phyloP scores from a whole-genome alignment of 2,113 vertebrate genomes.

The Nycticryphes semicollaris region DNA sequence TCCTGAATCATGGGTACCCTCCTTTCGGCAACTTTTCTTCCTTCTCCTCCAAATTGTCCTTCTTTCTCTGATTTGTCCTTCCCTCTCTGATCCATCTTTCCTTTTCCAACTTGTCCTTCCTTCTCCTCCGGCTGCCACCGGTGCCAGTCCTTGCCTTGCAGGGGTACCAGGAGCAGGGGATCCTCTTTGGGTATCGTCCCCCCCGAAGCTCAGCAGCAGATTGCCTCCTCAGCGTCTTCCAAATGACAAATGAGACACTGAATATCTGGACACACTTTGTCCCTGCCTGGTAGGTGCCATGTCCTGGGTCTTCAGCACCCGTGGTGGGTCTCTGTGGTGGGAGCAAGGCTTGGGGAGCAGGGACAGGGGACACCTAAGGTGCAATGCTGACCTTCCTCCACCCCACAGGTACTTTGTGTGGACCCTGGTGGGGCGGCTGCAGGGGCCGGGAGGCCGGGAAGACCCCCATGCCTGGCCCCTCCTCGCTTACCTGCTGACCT shows the following conservation, averaged over 20 bases:
- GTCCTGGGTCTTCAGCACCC: neutral
- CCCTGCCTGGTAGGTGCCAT: constrained; percentile 82
- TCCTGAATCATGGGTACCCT: rapidly evolving
- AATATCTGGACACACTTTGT: constrained; percentile 97
- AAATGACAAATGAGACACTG: constrained; percentile 93
- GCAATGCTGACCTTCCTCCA: neutral
- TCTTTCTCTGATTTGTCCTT: neutral
- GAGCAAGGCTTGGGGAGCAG: neutral
- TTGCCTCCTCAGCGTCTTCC: constrained; percentile 92
- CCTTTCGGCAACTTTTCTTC: neutral
- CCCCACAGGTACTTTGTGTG: constrained; percentile 84
- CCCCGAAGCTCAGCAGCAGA: constrained; percentile 85
- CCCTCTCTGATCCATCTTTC: neutral
- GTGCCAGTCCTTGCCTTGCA: constrained; percentile 22
- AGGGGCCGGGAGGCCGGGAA: constrained; percentile 64
- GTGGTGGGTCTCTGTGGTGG: neutral
- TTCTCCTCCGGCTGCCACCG: neutral
- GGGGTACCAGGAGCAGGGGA: constrained; percentile 90
- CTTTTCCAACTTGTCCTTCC: neutral
- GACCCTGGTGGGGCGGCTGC: constrained; percentile 73
- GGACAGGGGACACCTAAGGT: neutral
- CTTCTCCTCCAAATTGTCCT: neutral
- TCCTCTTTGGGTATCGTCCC: constrained; percentile 90
- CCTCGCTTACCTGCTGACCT: constrained; percentile 79
- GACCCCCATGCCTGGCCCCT: constrained; percentile 81